Conservation (phyloP, 2,888 invertebrate genomes). For the Macaria notata region DNA sequence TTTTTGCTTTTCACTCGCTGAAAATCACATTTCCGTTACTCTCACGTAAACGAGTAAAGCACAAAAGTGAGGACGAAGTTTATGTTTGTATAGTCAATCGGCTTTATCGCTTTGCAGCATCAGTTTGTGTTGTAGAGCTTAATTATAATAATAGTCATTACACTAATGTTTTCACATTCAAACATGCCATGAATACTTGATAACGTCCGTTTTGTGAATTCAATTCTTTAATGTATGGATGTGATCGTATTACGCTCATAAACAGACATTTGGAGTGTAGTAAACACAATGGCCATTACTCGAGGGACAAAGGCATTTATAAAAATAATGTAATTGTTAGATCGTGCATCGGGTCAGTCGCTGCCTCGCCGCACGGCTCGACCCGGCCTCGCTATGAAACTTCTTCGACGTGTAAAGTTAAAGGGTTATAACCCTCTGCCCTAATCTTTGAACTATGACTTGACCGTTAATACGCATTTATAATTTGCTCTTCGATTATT, state of each 20-base stretch:
- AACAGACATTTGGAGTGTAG: conserved; percentile 27
- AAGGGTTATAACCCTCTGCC: conserved; percentile 74
- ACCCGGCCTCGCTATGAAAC: conserved; percentile 68
- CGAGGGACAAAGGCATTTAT: conserved; percentile 57
- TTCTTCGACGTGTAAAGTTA: conserved; percentile 65
- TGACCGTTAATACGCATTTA: conserved; percentile 82
- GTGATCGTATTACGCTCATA: conserved; percentile 31
- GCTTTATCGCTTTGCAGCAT: conserved; percentile 5
- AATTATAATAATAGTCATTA: conserved; percentile 14
- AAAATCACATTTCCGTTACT: neutral
- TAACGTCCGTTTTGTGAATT: conserved; percentile 21
- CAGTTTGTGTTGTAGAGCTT: conserved; percentile 6
- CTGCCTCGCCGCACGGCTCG: conserved; percentile 40
- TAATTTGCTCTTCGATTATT: conserved; percentile 81
- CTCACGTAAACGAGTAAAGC: neutral
- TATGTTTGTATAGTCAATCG: neutral
- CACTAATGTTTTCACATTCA: conserved; percentile 18
- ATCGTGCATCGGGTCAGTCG: conserved; percentile 56
- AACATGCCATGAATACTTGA: conserved; percentile 14
- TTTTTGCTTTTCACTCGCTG: conserved; percentile 1
- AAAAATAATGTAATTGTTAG: conserved; percentile 59
- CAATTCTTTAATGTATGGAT: conserved; percentile 30
- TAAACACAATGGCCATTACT: conserved; percentile 32
- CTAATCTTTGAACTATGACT: conserved; percentile 82
- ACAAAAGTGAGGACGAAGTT: conserved; percentile 4